phyloP scores from a whole-genome alignment of 2,797 vertebrate species.

The Synanceia verrucosa region DNA sequence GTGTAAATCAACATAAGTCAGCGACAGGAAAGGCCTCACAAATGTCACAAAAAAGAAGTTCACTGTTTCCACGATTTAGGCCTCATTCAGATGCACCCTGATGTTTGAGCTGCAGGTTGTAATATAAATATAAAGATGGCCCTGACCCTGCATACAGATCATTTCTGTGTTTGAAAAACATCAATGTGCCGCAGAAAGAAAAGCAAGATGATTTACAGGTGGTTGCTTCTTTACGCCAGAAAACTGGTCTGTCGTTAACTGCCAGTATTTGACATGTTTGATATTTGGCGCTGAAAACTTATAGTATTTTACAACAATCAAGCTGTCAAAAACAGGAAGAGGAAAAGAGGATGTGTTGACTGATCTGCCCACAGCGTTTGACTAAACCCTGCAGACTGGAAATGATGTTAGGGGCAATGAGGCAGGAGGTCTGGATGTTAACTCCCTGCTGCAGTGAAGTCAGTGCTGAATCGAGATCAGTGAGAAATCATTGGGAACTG shows the following conservation, averaged over 20 bases:
- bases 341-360: constrained; percentile 5
- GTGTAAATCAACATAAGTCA: too few relatives aligned
- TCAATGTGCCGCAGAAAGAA: neutral
- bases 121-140: neutral
- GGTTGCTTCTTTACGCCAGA: neutral
- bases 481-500: neutral
- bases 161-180: neutral
- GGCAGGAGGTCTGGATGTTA: neutral
- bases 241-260: neutral
- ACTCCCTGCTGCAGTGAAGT: neutral
- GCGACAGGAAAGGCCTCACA: too few relatives aligned
- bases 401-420: neutral
- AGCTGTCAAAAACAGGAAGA: constrained; percentile 4
- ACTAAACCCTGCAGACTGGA: neutral
- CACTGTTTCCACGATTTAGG: too few relatives aligned
- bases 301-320: too few relatives aligned
- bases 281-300: neutral
- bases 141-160: neutral
- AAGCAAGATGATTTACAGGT: neutral
- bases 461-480: neutral
- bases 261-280: neutral
- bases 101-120: too few relatives aligned
- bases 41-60: too few relatives aligned
- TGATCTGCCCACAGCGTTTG: neutral
- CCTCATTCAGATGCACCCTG: too few relatives aligned